Base-by-base conservation (phyloP, 2,113 vertebrate genomes). In the Eolophus roseicapilla region DNA sequence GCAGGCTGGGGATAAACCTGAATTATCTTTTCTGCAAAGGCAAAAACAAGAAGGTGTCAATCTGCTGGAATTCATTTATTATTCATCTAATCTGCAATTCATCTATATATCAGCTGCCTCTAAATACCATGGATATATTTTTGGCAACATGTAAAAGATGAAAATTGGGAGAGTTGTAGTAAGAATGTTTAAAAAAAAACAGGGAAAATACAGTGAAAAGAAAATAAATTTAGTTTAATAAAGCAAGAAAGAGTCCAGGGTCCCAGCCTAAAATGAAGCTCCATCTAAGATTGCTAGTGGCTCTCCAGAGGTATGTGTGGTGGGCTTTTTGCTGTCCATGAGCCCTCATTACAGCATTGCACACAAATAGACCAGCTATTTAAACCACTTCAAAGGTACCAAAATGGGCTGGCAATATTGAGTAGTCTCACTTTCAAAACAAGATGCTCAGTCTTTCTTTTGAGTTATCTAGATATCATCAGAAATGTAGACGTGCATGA, bases 381-480 rank as follows among this genome's bases (percentile, higher is more conserved):
- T 35, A 85, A 92, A 87, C 44, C 17, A 9, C 27, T 95, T 88
- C 63, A 97, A 82, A 91, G 60, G 39, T 93, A 95, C 68, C 71
- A 84, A 93, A 92, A 69, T 6, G 10, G 53, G 17, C 59, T 95
- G 90, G 37, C 68, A 95, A 80, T 73, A 60, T 76, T 96, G 71
- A 96, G 80, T 78, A 95, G 71, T 78, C 59, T 80, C 29, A 81
- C 18, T 89, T 91, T 92, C 69, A 82, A 67, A 95, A 79, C 64
- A 94, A 53, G 33, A 92, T 90, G 47, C 62, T 95, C 71, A 80
- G 21, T 43, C 77, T 90, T 96, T 94, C 31, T 2, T 95, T 94
- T 96, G 91, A 96, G 92, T 96, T 97, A 91, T 65, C 86, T 86
- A 83, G 57, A 46, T 84, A 73, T 60, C 64, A 92, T 95, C 91